A percentile compares a stretch with the other conserved stretches of the same genome.
Conservation (phyloP, 2,113 vertebrate species). For the Pyrgilauda ruficollis region DNA sequence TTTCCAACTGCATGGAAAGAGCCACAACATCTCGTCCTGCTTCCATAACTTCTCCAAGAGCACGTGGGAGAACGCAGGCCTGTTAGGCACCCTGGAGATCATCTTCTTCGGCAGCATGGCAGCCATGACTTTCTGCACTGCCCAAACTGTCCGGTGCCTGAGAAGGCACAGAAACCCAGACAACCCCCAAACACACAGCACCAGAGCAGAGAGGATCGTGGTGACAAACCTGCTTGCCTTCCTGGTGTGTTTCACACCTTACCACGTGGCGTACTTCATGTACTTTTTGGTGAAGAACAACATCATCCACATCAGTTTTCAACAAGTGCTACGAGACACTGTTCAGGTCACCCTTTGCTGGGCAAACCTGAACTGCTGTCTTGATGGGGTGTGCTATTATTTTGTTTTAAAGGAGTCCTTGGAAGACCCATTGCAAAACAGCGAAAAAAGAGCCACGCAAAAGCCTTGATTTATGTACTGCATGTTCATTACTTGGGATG, state of each 20-base stretch:
- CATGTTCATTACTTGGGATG: background rate
- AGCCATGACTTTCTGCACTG: conserved; percentile 67
- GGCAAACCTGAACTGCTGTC: conserved; percentile 75
- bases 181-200: background rate
- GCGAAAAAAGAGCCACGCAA: rapidly evolving
- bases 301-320: background rate
- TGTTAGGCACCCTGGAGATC: conserved; percentile 42
- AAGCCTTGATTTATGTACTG: background rate
- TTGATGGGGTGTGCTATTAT: conserved; percentile 74
- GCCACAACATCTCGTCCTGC: background rate
- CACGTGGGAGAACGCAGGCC: conserved; percentile 42
- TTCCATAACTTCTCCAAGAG: conserved; percentile 67
- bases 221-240: conserved; percentile 60
- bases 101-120: conserved; percentile 44
- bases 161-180: conserved; percentile 12
- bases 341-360: conserved; percentile 69
- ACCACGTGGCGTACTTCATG: conserved; percentile 54
- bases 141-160: conserved; percentile 26
- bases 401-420: conserved; percentile 73
- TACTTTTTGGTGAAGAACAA: conserved; percentile 67
- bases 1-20: conserved; percentile 5
- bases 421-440: background rate
- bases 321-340: background rate
- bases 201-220: conserved; percentile 68
- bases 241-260: conserved; percentile 75